Evolutionary conservation across 2,113 vertebrate genomes (phyloP).

Genomic region (Microtus richardsoni): DNA sequence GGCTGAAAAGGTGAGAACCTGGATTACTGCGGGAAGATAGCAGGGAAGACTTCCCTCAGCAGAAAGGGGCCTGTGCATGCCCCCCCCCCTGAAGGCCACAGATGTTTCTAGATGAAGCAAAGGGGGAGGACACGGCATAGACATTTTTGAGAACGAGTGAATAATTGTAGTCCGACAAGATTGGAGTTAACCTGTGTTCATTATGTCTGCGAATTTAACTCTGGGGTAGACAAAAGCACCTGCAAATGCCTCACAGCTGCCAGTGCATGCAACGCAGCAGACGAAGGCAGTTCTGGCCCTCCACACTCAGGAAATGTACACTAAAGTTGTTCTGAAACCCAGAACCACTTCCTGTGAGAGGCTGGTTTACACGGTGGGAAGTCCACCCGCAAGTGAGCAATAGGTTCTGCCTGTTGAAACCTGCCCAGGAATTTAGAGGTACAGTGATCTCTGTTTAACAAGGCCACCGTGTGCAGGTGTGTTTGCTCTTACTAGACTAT

Average conservation of each 20-base stretch:
- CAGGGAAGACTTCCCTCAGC: not conserved
- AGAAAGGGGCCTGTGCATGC: not conserved
- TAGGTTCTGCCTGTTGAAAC: not conserved
- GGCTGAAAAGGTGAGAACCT: not conserved
- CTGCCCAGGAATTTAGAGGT: slow-evolving; percentile 28
- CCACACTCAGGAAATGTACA: not conserved
- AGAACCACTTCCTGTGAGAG: slow-evolving; percentile 47
- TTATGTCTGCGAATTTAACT: not conserved
- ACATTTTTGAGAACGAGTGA: slow-evolving; percentile 13
- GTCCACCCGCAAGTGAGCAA: slow-evolving; percentile 27
- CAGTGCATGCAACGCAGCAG: not conserved
- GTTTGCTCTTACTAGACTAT: slow-evolving; percentile 48
- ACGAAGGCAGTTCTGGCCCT: not conserved
- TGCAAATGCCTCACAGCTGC: not conserved
- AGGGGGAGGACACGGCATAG: not conserved
- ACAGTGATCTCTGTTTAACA: slow-evolving; percentile 8
- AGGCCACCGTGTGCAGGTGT: not conserved
- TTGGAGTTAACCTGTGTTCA: not conserved
- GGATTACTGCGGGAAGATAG: not conserved
- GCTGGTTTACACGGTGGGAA: slow-evolving; percentile 57
- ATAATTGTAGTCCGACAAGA: slow-evolving; percentile 56
- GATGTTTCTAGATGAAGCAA: slow-evolving; percentile 9
- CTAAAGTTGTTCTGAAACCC: slow-evolving; percentile 31
- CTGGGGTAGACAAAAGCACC: not conserved
- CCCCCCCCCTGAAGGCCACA: not conserved